Evolutionary conservation across 2,797 vertebrate species (phyloP), one percentile per base, ranked within the genome.

Genomic region (Cheracebus regulus): DNA sequence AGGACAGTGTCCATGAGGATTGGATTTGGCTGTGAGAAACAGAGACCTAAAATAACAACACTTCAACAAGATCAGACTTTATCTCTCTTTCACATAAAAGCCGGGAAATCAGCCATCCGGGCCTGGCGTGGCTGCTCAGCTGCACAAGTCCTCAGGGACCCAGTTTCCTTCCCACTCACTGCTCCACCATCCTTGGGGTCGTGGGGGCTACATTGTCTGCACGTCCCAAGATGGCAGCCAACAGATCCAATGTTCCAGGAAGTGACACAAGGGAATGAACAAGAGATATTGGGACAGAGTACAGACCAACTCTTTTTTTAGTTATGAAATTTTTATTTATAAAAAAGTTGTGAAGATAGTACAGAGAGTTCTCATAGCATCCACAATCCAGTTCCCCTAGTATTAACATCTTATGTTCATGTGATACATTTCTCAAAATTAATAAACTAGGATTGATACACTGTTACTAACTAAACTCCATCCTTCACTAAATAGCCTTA

Each of bases 1-100:
- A 82, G 19, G 57, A 36, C 41, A 2, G 17, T n/a, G 15, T 75
- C 84, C 13, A 33, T 4, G 46, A 88, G 73, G 70, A 61, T 3
- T 88, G 13, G 70, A 80, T 80, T 64, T 90, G 81, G 5, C 95
- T 95, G 58, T 92, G 80, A 96, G 88, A 96, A 95, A 73, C 88
- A 81, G 80, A 90, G 80, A 44, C 90, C 75, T 87, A 92, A 92
- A 95, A 87, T 80, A 95, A 87, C 93, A 97, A 90, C 88, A 87
- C 79, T 86, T 90, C 58, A n/a, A 50, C 41, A 92, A 61, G 44
- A 83, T 72, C 94, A 72, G 88, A 55, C 84, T 96, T 95, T 72
- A 79, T 93, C 90, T 90, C 50, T 89, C 75, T 90, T 90, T 64
- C 26, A 70, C 70, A 52, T 93, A 58, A 93, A 95, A 96, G 70